A percentile compares a stretch with the other conserved stretches of the same genome.
Evolutionary conservation across 2,797 vertebrate genomes (phyloP).

Genomic region (Heteromormyrus szaboi): DNA sequence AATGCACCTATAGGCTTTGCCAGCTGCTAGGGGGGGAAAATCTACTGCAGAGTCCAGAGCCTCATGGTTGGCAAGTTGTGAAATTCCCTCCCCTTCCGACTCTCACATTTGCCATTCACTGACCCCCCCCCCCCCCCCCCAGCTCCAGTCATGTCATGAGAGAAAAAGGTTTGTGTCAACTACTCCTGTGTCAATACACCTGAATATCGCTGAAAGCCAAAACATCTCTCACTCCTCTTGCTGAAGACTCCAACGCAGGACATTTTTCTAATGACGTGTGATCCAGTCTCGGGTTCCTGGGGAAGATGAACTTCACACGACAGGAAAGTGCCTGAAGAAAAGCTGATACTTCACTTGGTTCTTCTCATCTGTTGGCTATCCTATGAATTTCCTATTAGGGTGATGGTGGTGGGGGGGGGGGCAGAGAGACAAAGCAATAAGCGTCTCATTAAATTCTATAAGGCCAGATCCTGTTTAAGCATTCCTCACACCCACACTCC

Average conservation of each 20-base stretch:
- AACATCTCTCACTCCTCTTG: slow-evolving; percentile 33
- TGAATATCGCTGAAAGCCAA: slow-evolving; percentile 26
- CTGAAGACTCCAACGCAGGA: slow-evolving; percentile 31
- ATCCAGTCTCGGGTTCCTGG: slow-evolving; percentile 39
- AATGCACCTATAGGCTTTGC: neutral
- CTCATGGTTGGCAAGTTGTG: neutral
- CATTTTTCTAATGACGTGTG: slow-evolving; percentile 40
- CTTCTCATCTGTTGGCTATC: slow-evolving; percentile 40
- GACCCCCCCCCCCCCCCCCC: neutral
- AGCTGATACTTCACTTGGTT: slow-evolving; percentile 34
- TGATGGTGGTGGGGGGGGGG: slow-evolving; percentile 13
- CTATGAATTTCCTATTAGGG: slow-evolving; percentile 46
- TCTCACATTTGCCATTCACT: neutral
- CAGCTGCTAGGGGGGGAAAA: neutral
- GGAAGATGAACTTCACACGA: slow-evolving; percentile 38
- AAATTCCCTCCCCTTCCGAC: neutral
- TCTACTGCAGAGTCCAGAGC: neutral
- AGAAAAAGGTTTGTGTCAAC: slow-evolving; percentile 36
- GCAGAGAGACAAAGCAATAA: slow-evolving; percentile 28
- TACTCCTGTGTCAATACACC: slow-evolving; percentile 31
- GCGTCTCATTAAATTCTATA: slow-evolving; percentile 29
- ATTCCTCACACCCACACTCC: slow-evolving; percentile 20
- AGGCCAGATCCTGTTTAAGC: slow-evolving; percentile 23
- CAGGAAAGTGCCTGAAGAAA: slow-evolving; percentile 28
- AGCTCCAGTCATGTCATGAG: neutral